Conservation (phyloP, 2,888 invertebrate genomes). For the Hemicrepidius hirtus region DNA sequence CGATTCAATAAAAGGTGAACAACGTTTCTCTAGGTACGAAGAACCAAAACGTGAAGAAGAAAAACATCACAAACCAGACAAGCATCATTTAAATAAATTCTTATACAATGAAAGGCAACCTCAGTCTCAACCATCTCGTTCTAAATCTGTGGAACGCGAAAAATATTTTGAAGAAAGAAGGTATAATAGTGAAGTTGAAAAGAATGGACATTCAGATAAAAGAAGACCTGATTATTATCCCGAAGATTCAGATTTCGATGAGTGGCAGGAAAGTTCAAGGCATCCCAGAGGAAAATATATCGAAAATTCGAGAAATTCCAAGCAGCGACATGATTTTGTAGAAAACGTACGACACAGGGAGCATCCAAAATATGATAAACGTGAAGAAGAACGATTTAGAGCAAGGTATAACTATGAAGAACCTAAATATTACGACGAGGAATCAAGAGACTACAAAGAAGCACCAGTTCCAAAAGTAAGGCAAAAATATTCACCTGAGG, state of each 20-base stretch:
- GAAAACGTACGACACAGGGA: constrained; percentile 62
- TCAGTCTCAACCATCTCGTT: constrained; percentile 17
- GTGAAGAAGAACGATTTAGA: constrained; percentile 34
- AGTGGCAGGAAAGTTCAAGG: constrained; percentile 33
- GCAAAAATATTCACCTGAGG: constrained; percentile 58
- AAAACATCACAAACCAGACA: constrained; percentile 65
- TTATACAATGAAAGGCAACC: constrained; percentile 50
- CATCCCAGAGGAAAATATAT: constrained; percentile 35
- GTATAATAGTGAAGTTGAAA: constrained; percentile 8
- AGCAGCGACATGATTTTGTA: constrained; percentile 61
- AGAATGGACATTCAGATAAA: constrained; percentile 28
- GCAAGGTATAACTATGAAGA: constrained; percentile 55
- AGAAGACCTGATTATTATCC: constrained; percentile 24
- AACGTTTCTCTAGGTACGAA: constrained; percentile 68
- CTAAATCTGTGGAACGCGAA: constrained; percentile 56
- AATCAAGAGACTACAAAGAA: constrained; percentile 40
- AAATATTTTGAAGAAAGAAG: constrained; percentile 40
- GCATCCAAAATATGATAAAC: constrained; percentile 40
- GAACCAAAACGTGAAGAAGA: constrained; percentile 51
- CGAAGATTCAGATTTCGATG: constrained; percentile 27
- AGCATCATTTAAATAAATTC: constrained; percentile 67
- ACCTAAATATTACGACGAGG: constrained; percentile 49
- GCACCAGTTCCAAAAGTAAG: constrained; percentile 65
- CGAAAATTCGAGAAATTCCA: constrained; percentile 41
- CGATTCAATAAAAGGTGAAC: constrained; percentile 71